Conservation (phyloP, 2,113 vertebrate species). For the Castor canadensis region DNA sequence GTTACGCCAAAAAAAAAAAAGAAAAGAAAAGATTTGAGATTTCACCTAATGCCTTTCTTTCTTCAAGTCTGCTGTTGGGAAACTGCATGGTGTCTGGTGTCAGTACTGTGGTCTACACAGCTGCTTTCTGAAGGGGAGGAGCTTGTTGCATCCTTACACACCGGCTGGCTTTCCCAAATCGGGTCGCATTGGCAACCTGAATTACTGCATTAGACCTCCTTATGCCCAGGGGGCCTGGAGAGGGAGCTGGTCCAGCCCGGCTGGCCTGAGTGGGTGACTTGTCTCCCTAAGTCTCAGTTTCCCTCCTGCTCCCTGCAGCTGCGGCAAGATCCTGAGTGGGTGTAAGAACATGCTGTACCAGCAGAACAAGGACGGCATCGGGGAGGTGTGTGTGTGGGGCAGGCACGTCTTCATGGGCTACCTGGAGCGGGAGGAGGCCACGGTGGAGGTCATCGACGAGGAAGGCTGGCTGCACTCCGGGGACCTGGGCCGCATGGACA, state of each 20-base stretch:
- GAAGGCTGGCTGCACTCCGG: constrained; percentile 96
- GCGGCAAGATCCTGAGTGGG: constrained; percentile 89
- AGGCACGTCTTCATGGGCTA: constrained; percentile 98
- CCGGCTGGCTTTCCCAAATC: too few species aligned
- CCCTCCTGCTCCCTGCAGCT: constrained; percentile 80
- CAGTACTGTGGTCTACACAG: too few species aligned
- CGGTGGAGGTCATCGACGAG: constrained; percentile 86
- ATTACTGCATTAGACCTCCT: too few species aligned
- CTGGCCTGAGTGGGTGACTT: background rate
- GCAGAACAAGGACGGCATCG: constrained; percentile 84
- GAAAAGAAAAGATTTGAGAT: too few species aligned
- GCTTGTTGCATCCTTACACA: too few species aligned
- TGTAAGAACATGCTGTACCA: constrained; percentile 88
- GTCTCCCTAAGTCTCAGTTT: background rate
- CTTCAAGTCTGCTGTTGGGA: background rate
- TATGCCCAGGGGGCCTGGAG: background rate
- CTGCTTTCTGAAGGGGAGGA: background rate
- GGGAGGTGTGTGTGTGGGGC: constrained; percentile 94
- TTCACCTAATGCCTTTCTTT: background rate
- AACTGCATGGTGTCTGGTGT: background rate
- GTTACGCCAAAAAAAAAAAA: too few species aligned
- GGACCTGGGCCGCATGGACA: constrained; percentile 91
- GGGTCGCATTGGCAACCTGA: too few species aligned
- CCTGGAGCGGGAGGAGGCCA: constrained; percentile 90
- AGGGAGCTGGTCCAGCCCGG: background rate